Evolutionary conservation across 1,140 invertebrate species (phyloP).

Genomic region (Cotesia vestalis): DNA sequence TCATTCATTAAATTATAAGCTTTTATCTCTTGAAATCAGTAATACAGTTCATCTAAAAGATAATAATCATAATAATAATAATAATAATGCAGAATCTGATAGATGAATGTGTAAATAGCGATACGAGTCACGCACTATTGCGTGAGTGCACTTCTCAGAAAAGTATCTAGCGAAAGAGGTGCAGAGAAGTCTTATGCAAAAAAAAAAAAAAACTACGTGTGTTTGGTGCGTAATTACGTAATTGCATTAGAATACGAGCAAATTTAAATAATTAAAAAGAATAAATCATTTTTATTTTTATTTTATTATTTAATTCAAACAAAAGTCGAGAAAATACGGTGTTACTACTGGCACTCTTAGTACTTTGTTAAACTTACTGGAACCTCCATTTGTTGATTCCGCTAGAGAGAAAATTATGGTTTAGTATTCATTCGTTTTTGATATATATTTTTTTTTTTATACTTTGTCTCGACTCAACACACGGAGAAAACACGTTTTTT

Average conservation of each 20-base stretch:
- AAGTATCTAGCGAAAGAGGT: background rate
- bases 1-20: background rate
- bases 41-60: too few species aligned
- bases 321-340: slow-evolving; percentile 33
- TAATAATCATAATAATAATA: too few species aligned
- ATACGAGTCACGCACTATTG: slow-evolving; percentile 3
- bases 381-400: slow-evolving; percentile 84
- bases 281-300: too few species aligned
- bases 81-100: background rate
- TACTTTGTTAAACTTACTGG: slow-evolving; percentile 77
- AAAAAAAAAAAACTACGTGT: too few species aligned
- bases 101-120: background rate
- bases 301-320: background rate
- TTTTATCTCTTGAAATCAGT: too few species aligned
- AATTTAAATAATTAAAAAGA: slow-evolving; percentile 6
- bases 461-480: slow-evolving; percentile 23
- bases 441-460: too few species aligned
- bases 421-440: slow-evolving; percentile 1
- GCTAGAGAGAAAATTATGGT: slow-evolving; percentile 65
- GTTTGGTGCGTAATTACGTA: slow-evolving; percentile 10
- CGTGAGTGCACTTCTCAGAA: slow-evolving; percentile 2
- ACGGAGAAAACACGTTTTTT: slow-evolving; percentile 53
- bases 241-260: slow-evolving; percentile 6
- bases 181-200: background rate
- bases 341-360: slow-evolving; percentile 59